Evolutionary conservation across 2,113 vertebrate species (phyloP).

Genomic region (Pyxicephalus adspersus): DNA sequence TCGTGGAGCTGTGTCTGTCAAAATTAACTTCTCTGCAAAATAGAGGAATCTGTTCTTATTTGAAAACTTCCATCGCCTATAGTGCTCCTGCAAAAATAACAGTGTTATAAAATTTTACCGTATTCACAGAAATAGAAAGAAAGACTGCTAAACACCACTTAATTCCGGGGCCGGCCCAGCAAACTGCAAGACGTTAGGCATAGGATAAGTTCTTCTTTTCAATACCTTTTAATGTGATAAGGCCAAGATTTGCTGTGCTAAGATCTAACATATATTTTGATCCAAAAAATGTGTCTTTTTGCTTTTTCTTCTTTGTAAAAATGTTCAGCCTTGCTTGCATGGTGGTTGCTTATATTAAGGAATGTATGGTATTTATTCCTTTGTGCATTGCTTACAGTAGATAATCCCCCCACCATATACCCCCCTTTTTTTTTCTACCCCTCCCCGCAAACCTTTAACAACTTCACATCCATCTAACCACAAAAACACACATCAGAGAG

Average conservation of each 20-base stretch:
- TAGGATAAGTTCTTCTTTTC: not conserved
- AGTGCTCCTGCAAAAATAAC: not conserved
- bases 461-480: slow-evolving; percentile 1
- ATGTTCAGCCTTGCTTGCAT: not conserved
- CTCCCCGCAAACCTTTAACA: slow-evolving; percentile 12
- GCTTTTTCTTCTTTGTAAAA: too few species aligned
- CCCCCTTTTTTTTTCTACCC: not conserved
- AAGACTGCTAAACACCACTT: not conserved
- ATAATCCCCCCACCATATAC: not conserved
- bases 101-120: not conserved
- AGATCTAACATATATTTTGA: too few species aligned
- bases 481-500: slow-evolving; percentile 37
- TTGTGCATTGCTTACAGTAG: not conserved
- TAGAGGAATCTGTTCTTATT: slow-evolving; percentile 20
- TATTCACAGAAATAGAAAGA: not conserved
- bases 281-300: too few species aligned
- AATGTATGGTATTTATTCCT: not conserved
- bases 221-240: too few species aligned
- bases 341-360: not conserved
- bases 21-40: slow-evolving; percentile 35
- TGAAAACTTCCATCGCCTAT: slow-evolving; percentile 2
- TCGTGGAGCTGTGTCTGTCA: slow-evolving; percentile 34
- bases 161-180: not conserved
- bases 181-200: not conserved
- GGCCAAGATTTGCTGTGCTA: too few species aligned